Percentiles rank a stretch among this genome's conserved stretches.
Evolutionary conservation across 2,113 vertebrate species (phyloP).

Genomic region (Pseudolaguvia tuberculata): DNA sequence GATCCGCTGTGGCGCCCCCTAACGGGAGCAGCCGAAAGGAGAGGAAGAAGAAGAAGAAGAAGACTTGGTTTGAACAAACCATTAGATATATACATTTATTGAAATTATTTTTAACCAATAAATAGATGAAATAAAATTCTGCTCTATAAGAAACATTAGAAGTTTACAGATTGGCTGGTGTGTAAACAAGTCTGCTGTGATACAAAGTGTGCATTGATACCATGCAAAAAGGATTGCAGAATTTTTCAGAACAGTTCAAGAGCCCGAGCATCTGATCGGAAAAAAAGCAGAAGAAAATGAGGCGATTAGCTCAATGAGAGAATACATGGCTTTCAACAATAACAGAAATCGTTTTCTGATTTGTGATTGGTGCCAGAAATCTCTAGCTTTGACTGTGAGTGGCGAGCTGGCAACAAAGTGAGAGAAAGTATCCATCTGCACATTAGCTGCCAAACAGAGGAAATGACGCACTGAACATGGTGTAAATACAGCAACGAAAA

Average conservation of each 20-base stretch:
- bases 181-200: not conserved
- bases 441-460: constrained; percentile 47
- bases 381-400: constrained; percentile 42
- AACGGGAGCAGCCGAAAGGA: no score
- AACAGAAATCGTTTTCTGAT: constrained; percentile 32
- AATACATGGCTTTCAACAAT: constrained; percentile 26
- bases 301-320: constrained; percentile 26
- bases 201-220: not conserved
- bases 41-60: no score
- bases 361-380: constrained; percentile 32
- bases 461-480: constrained; percentile 43
- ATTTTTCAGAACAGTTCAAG: constrained; percentile 14
- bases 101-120: no score
- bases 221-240: not conserved
- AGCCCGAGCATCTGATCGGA: constrained; percentile 13
- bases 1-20: no score
- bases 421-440: constrained; percentile 50
- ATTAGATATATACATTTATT: no score
- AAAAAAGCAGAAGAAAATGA: constrained; percentile 17
- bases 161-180: no score
- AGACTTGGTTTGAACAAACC: no score
- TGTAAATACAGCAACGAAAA: constrained; percentile 37
- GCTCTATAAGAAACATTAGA: no score
- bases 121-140: no score
- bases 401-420: constrained; percentile 38